phyloP scores from a whole-genome alignment of 2,888 invertebrate species.

The Aromia moschata region DNA sequence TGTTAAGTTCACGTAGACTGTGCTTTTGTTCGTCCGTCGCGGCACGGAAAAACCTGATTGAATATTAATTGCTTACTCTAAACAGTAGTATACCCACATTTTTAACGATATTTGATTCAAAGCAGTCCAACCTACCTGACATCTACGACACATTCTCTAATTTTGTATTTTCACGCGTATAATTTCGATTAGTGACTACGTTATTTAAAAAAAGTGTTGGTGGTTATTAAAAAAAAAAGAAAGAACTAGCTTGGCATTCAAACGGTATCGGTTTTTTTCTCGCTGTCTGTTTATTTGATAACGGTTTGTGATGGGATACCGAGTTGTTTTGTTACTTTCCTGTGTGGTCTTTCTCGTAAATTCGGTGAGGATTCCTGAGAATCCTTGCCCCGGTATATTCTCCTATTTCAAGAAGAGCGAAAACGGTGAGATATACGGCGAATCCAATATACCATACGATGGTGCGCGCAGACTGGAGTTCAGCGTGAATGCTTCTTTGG shows the following conservation, averaged over 20 bases:
- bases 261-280: too few species aligned
- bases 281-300: too few species aligned
- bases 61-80: conserved; percentile 14
- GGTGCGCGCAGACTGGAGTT: conserved; percentile 36
- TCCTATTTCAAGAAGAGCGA: conserved; percentile 39
- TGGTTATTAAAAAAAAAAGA: too few species aligned
- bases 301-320: neutral
- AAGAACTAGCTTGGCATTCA: too few species aligned
- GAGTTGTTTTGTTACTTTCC: neutral
- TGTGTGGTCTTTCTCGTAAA: neutral
- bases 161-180: too few species aligned
- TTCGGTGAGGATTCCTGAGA: conserved; percentile 42
- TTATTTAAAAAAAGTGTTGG: too few species aligned
- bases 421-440: conserved; percentile 40
- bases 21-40: conserved; percentile 6
- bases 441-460: conserved; percentile 42
- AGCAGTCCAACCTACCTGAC: neutral
- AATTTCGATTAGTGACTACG: too few species aligned
- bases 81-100: neutral
- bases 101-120: neutral
- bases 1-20: neutral
- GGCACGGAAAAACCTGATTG: conserved; percentile 22
- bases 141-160: too few species aligned
- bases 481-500: conserved; percentile 43
- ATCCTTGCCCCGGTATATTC: conserved; percentile 52